These are phyloP conservation scores for Medauroidea extradentata DNA, from an alignment of 1,140 invertebrate species.

Conservation along the genomic window DNA sequence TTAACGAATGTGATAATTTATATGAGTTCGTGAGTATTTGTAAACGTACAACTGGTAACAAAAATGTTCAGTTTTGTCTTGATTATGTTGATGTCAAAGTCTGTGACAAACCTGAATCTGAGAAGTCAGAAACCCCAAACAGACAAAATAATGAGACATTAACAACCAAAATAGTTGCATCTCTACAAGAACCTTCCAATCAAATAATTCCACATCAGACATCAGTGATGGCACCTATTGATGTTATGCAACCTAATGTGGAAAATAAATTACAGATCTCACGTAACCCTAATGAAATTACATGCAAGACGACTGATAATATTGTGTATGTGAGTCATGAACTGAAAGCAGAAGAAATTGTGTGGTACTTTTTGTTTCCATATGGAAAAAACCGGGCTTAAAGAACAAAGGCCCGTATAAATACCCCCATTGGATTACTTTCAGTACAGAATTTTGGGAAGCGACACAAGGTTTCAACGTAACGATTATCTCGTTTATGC, in stretches of 20 bases:
- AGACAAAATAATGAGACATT: neutral
- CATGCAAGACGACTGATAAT: constrained; percentile 34
- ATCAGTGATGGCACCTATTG: constrained; percentile 23
- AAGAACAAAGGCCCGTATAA: constrained; percentile 30
- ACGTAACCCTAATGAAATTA: constrained; percentile 32
- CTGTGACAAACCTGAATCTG: neutral
- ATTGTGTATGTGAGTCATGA: constrained; percentile 35
- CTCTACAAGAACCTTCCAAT: neutral
- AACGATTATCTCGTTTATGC: constrained; percentile 44
- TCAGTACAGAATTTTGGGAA: constrained; percentile 37
- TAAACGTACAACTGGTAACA: neutral
- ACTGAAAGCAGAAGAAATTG: constrained; percentile 40
- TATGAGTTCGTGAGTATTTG: neutral
- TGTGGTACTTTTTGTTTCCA: constrained; percentile 40
- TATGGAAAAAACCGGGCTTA: constrained; percentile 38
- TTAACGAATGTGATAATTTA: constrained; percentile 1
- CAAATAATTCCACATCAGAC: constrained; percentile 26
- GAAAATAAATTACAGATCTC: constrained; percentile 34
- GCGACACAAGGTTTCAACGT: constrained; percentile 36
- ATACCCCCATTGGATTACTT: constrained; percentile 42
- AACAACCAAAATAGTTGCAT: neutral
- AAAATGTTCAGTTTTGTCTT: neutral
- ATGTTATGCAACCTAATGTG: constrained; percentile 29
- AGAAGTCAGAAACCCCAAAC: neutral
- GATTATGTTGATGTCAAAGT: constrained; percentile 3